phyloP scores from a whole-genome alignment of 1,140 invertebrate species.

The Paraescarpia echinospica region DNA sequence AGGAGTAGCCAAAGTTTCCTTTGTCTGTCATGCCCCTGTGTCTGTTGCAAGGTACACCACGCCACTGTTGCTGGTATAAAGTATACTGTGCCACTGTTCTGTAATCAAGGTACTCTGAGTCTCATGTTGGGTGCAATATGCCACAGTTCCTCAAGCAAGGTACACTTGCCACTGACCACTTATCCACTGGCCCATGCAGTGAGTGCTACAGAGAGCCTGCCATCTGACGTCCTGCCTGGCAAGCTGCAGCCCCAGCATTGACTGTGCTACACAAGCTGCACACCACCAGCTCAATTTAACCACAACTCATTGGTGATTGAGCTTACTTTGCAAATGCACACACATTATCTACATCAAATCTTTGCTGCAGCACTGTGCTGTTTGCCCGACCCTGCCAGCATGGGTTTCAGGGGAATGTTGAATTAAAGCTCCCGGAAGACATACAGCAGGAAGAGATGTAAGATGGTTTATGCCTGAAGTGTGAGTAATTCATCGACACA shows the following conservation, averaged over 20 bases:
- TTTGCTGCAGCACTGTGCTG: neutral
- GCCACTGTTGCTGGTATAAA: neutral
- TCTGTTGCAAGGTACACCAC: neutral
- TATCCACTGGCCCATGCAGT: neutral
- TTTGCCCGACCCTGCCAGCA: neutral
- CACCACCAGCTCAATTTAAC: neutral
- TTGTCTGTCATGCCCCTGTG: neutral
- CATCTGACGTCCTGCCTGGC: neutral
- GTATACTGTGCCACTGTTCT: too few relatives aligned
- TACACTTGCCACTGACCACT: neutral
- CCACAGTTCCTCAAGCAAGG: neutral
- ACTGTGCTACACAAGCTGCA: neutral
- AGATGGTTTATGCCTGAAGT: neutral
- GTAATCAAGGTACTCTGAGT: too few relatives aligned
- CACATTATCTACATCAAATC: neutral
- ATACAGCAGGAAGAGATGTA: neutral
- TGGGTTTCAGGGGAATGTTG: neutral
- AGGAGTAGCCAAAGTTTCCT: neutral
- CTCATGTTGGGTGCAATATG: neutral
- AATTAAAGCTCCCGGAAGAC: neutral
- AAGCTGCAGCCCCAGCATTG: neutral
- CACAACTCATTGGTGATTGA: neutral
- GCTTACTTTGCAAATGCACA: neutral
- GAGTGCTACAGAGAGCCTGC: neutral
- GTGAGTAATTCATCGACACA: neutral